A percentile compares a stretch with the other conserved stretches of the same genome.
Conservation (phyloP, 1,140 invertebrate species). For the Metopolophium dirhodum region DNA sequence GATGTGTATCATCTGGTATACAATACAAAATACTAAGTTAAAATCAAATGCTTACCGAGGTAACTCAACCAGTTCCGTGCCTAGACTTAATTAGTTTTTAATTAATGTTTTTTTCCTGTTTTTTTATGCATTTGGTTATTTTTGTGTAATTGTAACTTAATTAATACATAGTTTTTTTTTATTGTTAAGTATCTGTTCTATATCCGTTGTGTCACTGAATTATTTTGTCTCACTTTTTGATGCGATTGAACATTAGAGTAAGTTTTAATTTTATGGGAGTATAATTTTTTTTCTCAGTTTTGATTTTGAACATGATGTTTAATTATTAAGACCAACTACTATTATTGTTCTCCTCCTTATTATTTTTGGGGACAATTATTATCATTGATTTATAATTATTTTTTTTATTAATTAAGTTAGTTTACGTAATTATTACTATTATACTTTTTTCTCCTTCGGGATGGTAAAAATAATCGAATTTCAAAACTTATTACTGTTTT, state of each 20-base stretch:
- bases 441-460: neutral
- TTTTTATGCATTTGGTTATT: neutral
- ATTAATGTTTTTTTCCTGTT: neutral
- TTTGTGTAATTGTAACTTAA: conserved; percentile 3
- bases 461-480: neutral
- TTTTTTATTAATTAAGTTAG: neutral
- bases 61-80: neutral
- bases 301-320: neutral
- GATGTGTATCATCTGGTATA: neutral
- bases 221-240: conserved; percentile 34
- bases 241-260: neutral
- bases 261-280: neutral
- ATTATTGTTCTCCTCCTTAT: neutral
- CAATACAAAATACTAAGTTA: neutral
- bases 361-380: neutral
- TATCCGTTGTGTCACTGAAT: neutral
- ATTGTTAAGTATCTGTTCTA: neutral
- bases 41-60: neutral
- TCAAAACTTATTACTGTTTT: neutral
- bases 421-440: neutral
- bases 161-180: neutral
- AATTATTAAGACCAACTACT: neutral
- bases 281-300: neutral
- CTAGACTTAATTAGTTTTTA: conserved; percentile 1
- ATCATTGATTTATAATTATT: neutral